phyloP scores from a whole-genome alignment of 37 sponge, comb jelly and placozoan genomes.

The Petrosia ficiformis region DNA sequence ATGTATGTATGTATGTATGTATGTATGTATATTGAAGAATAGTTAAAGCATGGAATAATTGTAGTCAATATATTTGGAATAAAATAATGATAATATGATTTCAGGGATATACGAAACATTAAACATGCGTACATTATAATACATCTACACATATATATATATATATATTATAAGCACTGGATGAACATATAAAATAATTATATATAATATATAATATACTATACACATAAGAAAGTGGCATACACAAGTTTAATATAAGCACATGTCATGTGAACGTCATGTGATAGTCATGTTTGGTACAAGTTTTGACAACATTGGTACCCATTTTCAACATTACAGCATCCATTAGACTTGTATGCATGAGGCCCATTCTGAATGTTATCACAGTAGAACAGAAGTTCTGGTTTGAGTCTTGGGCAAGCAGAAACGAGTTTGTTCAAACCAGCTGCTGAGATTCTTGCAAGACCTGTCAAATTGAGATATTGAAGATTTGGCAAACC shows the following conservation, averaged over 20 bases:
- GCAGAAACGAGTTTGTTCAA: slow-evolving; percentile 34
- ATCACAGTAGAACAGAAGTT: slow-evolving; percentile 85
- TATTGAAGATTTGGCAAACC: slow-evolving; percentile 50
- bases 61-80: no score
- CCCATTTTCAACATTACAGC: slow-evolving; percentile 53
- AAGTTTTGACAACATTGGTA: slow-evolving; percentile 7
- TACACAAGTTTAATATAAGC: no score
- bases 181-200: no score
- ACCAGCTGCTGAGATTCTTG: slow-evolving; percentile 37
- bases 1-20: no score
- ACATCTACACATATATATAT: no score
- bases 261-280: no score
- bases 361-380: slow-evolving; percentile 81
- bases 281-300: background rate
- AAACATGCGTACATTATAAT: background rate
- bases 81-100: background rate
- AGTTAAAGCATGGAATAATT: no score
- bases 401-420: slow-evolving; percentile 66
- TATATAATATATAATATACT: no score
- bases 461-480: slow-evolving; percentile 77
- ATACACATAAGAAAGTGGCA: no score
- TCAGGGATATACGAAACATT: background rate
- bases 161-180: no score
- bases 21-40: no score
- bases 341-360: slow-evolving; percentile 66